Evolutionary conservation across 1,140 invertebrate genomes (phyloP), one percentile per base, ranked within the genome.

Genomic region (Caenorhabditis brenneri): DNA sequence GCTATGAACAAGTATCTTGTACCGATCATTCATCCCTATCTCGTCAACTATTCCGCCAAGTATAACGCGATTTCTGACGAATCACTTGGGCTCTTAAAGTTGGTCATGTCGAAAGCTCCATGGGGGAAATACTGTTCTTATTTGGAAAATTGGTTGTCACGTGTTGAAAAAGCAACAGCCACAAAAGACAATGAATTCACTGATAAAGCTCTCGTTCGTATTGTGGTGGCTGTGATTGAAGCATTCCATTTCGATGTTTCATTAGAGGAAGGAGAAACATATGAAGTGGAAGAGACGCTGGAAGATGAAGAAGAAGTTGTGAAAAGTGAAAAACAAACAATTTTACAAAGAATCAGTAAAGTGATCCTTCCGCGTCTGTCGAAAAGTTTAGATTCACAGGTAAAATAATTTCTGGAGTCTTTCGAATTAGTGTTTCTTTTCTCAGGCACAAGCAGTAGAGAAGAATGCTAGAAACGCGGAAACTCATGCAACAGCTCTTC

Each of bases 191-290:
- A 69, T 94, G 91, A 48, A 80, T 90, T 48, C 86, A 92, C 78
- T 89, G 88, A 91, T 91, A 81, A 86, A 24, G 33, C 22, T 33
- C 33, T 36, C 91, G 92, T 87, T 88, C 94, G 95, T 86, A 93
- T 97, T 51, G 92, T 97, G 22, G 94, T 96, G 0, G 93, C 93
- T 1, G 94, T 98, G 80, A 91, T 99, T 36, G 95, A 97, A 91
- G 93, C 94, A 1, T 99, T 98, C 89, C 96, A 98, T 92, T 98
- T 95, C 91, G 95, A 97, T 93, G 91, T 97, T 36, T 27, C 84
- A 36, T 58, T 84, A 24, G 81, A 82, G 29, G 55, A 80, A 29
- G 79, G 36, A 53, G 79, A 80, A 48, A 51, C 24, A 29, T 49
- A 55, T 4, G 78, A 85, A 16, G 39, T 81, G 15, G 46, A 55